Base-by-base conservation (phyloP, 2,113 vertebrate species). In the Campylomormyrus tamandua region DNA sequence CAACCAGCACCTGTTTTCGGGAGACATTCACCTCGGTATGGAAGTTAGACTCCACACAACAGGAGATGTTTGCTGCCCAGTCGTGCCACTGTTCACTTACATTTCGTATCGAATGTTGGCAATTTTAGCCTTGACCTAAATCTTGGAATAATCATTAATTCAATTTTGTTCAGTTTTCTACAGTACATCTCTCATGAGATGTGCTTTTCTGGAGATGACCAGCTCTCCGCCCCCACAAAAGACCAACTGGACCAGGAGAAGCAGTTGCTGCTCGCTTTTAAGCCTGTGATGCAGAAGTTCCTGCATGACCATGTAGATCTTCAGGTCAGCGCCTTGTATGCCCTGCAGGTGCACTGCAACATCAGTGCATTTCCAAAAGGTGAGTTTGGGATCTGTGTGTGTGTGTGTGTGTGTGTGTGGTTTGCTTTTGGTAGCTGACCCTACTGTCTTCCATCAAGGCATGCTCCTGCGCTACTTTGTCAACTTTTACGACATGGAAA, bases 251-350 rank as follows among this genome's bases (percentile, higher is more conserved):
- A 99, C 91, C 98, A 97, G 93, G 98, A 99, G 95, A 99, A 98
- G 92, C 97, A 97, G 90, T 95, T 99, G 94, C 96, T 99, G 8
- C 96, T 99, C 94, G 97, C 97, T 94, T 99, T 99, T 94, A 99
- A 99, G 95, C 98, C 98, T 0, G 98, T 99, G 94, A 98, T 99
- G 98, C 98, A 99, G 96, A 99, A 99, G 95, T 99, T 99, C 93
- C 97, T 99, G 94, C 98, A 99, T 84, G 98, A 99, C 96, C 98
- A 99, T 89, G 97, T 98, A 27, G 96, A 99, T 92, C 97, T 99
- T 90, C 98, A 99, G 95, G 98, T 99, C 95, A 98, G 98, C 91
- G 98, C 98, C 91, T 95, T 99, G 21, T 99, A 99, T 39, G 98
- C 98, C 31, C 96, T 99, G 91, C 98, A 99, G 97, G 98, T 99